These are phyloP conservation scores for Drosophila birchii DNA, from an alignment of 2,888 invertebrate species.

Conservation along the genomic window DNA sequence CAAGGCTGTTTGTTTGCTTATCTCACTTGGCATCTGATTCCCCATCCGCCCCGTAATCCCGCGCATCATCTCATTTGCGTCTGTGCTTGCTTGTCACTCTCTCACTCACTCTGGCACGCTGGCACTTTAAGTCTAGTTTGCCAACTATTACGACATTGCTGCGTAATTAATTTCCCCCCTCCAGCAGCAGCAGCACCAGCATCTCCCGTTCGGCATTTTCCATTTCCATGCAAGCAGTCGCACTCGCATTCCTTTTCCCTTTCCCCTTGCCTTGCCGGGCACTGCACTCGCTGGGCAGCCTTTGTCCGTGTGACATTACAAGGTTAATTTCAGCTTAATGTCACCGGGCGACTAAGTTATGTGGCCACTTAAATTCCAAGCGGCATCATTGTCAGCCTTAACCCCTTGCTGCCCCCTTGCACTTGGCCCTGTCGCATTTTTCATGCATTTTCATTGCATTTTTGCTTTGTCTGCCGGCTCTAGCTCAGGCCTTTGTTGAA, in stretches of 20 bases:
- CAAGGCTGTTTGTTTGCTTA: conserved; percentile 75
- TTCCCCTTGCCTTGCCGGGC: not conserved
- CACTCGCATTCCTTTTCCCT: not conserved
- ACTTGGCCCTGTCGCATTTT: conserved; percentile 37
- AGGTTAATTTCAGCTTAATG: conserved; percentile 66
- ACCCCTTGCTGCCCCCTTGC: conserved; percentile 7
- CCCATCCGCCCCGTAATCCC: conserved; percentile 26
- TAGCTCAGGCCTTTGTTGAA: conserved; percentile 40
- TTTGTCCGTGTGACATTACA: conserved; percentile 50
- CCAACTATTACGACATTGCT: conserved; percentile 51
- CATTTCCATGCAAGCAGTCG: not conserved
- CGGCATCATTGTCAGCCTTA: conserved; percentile 35
- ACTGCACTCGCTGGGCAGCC: conserved; percentile 25
- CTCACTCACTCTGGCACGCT: conserved; percentile 1
- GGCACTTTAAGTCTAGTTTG: conserved; percentile 39
- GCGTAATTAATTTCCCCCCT: conserved; percentile 51
- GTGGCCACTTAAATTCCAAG: conserved; percentile 52
- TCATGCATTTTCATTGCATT: conserved; percentile 51
- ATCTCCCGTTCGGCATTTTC: conserved; percentile 9
- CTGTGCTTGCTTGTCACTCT: conserved; percentile 17
- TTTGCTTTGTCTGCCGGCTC: conserved; percentile 37
- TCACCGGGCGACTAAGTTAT: conserved; percentile 56
- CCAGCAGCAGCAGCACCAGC: not conserved
- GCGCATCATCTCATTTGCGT: conserved; percentile 29
- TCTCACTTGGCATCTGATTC: conserved; percentile 68